Base-by-base conservation (phyloP, 2,888 invertebrate species). In the Melitaea athalia region DNA sequence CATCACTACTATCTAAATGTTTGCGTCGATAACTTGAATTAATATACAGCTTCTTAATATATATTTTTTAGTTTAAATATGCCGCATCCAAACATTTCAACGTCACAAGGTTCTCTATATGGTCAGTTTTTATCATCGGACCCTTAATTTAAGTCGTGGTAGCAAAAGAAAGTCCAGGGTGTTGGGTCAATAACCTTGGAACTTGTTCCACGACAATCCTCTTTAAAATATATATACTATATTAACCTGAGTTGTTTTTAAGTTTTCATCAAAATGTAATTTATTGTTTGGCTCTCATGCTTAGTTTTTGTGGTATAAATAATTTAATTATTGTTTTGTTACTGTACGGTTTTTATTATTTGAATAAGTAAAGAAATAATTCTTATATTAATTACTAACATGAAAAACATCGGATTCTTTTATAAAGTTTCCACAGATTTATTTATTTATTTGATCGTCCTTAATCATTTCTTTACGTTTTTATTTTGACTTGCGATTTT, bases 151-250 rank as follows among this genome's bases (percentile, higher is more conserved):
- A 71, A 74, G 71, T 68, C 68, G 64, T 68, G 65, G 70, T 71
- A 71, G 74, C 69, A 70, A 74, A 76, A 70, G 71, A 75, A 76
- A 72, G 72, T 74, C 73, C 76, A 73, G 65, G 72, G 68, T 73
- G 71, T 59, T 50, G 60, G 75, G 74, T 75, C 74, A 72, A 71
- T 57, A 68, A 74, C 74, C 75, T 68, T 59, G 63, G 63, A 74
- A 74, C 73, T 70, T 68, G 73, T 69, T 69, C 67, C 62, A 42
- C 62, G 45, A 62, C 66, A 53, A 66, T 52, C 24, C n/a, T 63
- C 62, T 55, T 67, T 31, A 49, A 55, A 47, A 60, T 47, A 67
- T 57, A n/a, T 62, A 61, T 33, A 62, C 62, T 62, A 67, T 62
- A 67, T 62, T 57, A 55, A 14, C 33, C n/a, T 59, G 43, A 57